Evolutionary conservation across 2,113 vertebrate genomes (phyloP).

Genomic region (Geococcyx californianus): DNA sequence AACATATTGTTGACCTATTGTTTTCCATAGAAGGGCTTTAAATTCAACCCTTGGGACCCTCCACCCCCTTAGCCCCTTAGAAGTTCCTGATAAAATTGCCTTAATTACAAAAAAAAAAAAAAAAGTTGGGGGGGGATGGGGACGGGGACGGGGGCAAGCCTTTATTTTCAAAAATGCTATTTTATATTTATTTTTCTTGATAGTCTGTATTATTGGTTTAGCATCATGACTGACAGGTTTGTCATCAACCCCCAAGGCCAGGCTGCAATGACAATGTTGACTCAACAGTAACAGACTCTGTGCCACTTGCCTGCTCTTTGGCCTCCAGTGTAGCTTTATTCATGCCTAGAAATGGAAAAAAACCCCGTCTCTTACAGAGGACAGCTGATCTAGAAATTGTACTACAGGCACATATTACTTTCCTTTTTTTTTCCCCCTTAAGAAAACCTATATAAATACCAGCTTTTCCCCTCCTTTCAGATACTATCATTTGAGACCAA

Average conservation of each 20-base stretch:
- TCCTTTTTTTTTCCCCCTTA: too few relatives aligned
- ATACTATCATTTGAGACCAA: conserved; percentile 97
- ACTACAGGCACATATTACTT: rapidly evolving
- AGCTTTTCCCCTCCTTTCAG: conserved; percentile 51
- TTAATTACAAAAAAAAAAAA: neutral
- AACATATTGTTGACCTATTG: neutral
- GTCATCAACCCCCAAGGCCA: neutral
- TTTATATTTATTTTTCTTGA: neutral
- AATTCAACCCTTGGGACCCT: neutral
- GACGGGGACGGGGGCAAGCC: neutral
- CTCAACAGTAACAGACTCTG: neutral
- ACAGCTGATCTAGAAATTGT: neutral
- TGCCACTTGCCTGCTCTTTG: neutral
- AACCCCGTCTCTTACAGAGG: neutral
- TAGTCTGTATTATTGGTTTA: neutral
- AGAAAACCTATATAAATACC: neutral
- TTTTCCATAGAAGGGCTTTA: neutral
- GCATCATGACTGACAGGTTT: rapidly evolving
- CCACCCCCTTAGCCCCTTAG: neutral
- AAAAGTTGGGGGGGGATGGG: too few relatives aligned
- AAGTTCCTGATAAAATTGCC: neutral
- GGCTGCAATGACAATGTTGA: neutral
- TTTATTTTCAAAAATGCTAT: neutral
- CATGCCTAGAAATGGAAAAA: neutral
- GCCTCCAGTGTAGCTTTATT: neutral